phyloP scores from a whole-genome alignment of 2,113 vertebrate genomes.

The Syrmaticus mikado region DNA sequence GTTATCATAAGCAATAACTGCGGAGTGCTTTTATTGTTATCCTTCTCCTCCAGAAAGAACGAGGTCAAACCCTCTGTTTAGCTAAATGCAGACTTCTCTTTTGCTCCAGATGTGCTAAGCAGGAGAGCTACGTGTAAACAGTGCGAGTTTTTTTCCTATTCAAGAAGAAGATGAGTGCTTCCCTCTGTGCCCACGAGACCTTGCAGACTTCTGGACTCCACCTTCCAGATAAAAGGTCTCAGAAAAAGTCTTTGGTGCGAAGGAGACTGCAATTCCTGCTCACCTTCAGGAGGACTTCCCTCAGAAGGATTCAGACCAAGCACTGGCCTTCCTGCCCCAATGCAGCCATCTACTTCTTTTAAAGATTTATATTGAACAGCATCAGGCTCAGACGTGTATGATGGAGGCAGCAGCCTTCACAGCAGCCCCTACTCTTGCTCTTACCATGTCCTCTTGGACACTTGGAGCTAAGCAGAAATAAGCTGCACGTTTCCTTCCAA shows the following conservation, averaged over 20 bases:
- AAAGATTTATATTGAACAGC: neutral
- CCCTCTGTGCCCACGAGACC: accelerated
- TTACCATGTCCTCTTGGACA: neutral
- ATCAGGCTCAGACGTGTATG: neutral
- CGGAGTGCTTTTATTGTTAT: conserved; percentile 32
- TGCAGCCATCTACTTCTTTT: neutral
- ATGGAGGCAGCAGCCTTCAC: neutral
- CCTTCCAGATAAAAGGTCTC: neutral
- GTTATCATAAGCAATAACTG: neutral
- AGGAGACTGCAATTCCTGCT: neutral
- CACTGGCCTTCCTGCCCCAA: neutral
- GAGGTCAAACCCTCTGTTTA: conserved; percentile 35
- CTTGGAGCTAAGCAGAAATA: neutral
- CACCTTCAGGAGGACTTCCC: neutral
- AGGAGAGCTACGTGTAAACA: neutral
- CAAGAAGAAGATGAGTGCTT: neutral
- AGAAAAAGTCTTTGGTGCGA: neutral
- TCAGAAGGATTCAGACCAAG: neutral
- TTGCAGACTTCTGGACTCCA: neutral
- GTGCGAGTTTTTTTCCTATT: neutral
- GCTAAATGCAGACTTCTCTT: neutral
- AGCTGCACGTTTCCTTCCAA: neutral
- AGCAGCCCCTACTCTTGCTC: neutral
- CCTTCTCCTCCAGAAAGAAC: neutral
- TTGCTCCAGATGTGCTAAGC: neutral